phyloP scores from a whole-genome alignment of 2,113 vertebrate species.

The Hemiscyllium ocellatum region DNA sequence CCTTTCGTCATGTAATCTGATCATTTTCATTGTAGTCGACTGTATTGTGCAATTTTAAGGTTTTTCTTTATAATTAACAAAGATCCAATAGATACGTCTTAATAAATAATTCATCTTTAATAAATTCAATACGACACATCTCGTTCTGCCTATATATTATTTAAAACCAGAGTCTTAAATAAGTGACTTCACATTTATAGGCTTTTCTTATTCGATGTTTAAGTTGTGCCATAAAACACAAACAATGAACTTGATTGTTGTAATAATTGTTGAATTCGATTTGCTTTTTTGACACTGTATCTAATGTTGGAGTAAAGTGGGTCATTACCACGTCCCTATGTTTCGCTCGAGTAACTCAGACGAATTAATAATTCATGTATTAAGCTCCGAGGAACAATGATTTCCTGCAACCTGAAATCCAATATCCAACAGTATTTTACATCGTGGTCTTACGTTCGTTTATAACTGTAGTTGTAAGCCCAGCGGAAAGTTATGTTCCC shows the following conservation, averaged over 20 bases:
- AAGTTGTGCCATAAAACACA: not conserved
- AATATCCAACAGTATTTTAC: conserved; percentile 59
- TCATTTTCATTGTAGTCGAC: not conserved
- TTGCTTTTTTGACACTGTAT: not conserved
- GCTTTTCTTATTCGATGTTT: not conserved
- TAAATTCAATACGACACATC: not conserved
- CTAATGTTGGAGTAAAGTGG: conserved; percentile 54
- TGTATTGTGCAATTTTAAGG: conserved; percentile 1
- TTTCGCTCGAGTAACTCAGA: conserved; percentile 60
- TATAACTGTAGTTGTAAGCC: conserved; percentile 48
- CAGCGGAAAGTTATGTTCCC: conserved; percentile 43
- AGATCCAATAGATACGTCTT: not conserved
- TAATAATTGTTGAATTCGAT: not conserved
- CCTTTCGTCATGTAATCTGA: conserved; percentile 9
- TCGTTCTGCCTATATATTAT: conserved; percentile 14
- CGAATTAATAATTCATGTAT: conserved; percentile 86
- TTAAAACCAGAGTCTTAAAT: conserved; percentile 18
- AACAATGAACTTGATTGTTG: not conserved
- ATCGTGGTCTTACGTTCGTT: conserved; percentile 51
- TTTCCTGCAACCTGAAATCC: conserved; percentile 73
- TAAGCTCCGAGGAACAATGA: conserved; percentile 76
- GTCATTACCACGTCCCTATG: conserved; percentile 53
- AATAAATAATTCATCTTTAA: conserved; percentile 35
- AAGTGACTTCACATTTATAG: not conserved
- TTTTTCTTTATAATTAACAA: conserved; percentile 21